phyloP scores from a whole-genome alignment of 2,888 invertebrate genomes.

The Cheilosia grossa region DNA sequence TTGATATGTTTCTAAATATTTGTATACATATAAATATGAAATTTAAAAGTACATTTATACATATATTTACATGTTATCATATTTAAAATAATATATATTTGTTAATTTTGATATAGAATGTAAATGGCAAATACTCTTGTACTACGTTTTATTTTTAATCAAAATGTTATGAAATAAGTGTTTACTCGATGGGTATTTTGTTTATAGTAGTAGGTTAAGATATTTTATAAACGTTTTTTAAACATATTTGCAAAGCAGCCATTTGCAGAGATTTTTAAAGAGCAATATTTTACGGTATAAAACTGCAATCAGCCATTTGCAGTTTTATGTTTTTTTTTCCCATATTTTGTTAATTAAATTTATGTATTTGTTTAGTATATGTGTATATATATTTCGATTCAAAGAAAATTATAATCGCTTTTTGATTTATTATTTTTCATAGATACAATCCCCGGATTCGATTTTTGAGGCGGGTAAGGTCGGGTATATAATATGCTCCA shows the following conservation, averaged over 20 bases:
- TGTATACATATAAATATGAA: conserved; percentile 8
- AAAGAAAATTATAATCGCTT: neutral
- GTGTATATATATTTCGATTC: conserved; percentile 2
- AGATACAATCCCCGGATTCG: neutral
- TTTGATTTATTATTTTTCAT: neutral
- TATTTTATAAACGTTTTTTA: neutral
- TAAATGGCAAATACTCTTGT: conserved; percentile 39
- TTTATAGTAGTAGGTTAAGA: neutral
- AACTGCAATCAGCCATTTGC: conserved; percentile 66
- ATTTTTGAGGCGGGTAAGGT: too few relatives aligned
- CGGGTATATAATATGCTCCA: too few relatives aligned
- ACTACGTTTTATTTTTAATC: conserved; percentile 40
- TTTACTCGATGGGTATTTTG: neutral
- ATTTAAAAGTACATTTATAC: neutral
- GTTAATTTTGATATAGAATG: conserved; percentile 43
- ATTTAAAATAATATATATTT: conserved; percentile 47
- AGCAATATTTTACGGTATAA: conserved; percentile 29
- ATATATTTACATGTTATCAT: conserved; percentile 56
- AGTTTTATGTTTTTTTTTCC: conserved; percentile 43
- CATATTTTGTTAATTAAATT: neutral
- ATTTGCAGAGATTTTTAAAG: conserved; percentile 57
- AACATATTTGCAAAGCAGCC: conserved; percentile 60
- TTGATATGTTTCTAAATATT: conserved; percentile 45
- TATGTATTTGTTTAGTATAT: conserved; percentile 35
- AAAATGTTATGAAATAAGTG: conserved; percentile 19